These are phyloP conservation scores for Pimephales promelas DNA, from an alignment of 2,113 vertebrate species.

Conservation along the genomic window DNA sequence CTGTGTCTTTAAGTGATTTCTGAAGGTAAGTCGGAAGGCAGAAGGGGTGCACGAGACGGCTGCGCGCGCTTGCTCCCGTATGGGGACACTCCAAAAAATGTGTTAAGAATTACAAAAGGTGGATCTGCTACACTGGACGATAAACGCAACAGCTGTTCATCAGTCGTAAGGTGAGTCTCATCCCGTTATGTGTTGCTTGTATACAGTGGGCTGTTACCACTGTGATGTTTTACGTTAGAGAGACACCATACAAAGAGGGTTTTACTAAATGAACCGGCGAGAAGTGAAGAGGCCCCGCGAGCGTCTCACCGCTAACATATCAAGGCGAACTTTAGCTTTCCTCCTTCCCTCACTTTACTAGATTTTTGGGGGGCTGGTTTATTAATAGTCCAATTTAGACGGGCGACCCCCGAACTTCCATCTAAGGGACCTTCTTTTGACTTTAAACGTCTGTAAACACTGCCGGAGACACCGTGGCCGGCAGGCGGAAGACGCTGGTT, in stretches of 20 bases:
- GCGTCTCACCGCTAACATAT: constrained; percentile 41
- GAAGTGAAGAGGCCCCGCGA: constrained; percentile 73
- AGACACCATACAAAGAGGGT: constrained; percentile 73
- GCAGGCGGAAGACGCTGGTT: constrained; percentile 68
- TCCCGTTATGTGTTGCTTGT: not conserved
- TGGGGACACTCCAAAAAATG: constrained; percentile 51
- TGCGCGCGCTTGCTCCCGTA: constrained; percentile 53
- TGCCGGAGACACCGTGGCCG: constrained; percentile 61
- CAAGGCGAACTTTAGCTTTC: constrained; percentile 41
- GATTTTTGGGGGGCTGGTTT: not conserved
- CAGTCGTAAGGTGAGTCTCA: constrained; percentile 48
- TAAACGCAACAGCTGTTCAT: not conserved
- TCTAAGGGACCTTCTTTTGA: not conserved
- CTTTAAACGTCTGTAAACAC: not conserved
- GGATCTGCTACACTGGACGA: constrained; percentile 25
- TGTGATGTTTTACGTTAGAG: constrained; percentile 23
- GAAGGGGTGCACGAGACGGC: constrained; percentile 44
- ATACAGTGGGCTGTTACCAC: not conserved
- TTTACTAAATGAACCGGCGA: constrained; percentile 73
- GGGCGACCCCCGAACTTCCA: not conserved
- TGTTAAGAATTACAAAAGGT: constrained; percentile 49
- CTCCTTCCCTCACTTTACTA: not conserved
- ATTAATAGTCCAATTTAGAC: not conserved
- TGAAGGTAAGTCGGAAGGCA: constrained; percentile 53
- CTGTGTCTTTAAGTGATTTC: constrained; percentile 60